Percentiles rank a stretch among this genome's conserved stretches.
These are phyloP conservation scores for Parnassius mnemosyne DNA, from an alignment of 2,888 invertebrate species.

Conservation along the genomic window DNA sequence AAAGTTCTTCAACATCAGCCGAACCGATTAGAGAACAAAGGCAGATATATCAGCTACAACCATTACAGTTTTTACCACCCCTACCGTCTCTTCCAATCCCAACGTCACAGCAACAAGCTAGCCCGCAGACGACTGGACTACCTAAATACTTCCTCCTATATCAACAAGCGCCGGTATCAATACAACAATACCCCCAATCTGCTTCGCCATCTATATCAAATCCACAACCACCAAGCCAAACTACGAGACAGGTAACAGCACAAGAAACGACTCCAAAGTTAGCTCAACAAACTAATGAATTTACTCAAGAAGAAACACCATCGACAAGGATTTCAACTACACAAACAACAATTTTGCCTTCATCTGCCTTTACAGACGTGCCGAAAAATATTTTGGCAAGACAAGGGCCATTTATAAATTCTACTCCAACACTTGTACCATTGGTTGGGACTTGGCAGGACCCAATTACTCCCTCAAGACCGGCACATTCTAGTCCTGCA, in stretches of 20 bases:
- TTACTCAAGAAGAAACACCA: slow-evolving; percentile 9
- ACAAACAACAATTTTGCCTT: slow-evolving; percentile 6
- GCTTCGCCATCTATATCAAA: slow-evolving; percentile 15
- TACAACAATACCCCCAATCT: slow-evolving; percentile 21
- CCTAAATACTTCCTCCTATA: slow-evolving; percentile 33
- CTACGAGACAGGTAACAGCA: slow-evolving; percentile 20
- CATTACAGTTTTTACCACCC: slow-evolving; percentile 17
- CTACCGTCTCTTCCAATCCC: slow-evolving; percentile 14
- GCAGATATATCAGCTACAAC: slow-evolving; percentile 14
- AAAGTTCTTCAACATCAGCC: slow-evolving; percentile 2
- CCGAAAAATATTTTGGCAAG: slow-evolving; percentile 5
- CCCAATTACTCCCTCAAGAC: slow-evolving; percentile 29
- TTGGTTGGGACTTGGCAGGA: slow-evolving; percentile 23
- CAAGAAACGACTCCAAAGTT: slow-evolving; percentile 16
- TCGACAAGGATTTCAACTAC: slow-evolving; percentile 16
- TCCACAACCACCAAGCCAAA: slow-evolving; percentile 8
- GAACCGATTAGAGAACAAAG: slow-evolving; percentile 9
- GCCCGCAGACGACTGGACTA: slow-evolving; percentile 28
- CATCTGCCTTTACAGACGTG: not conserved
- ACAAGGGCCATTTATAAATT: not conserved
- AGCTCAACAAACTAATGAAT: slow-evolving; percentile 16
- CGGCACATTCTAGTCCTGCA: slow-evolving; percentile 33
- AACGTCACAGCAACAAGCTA: slow-evolving; percentile 13
- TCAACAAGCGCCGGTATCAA: slow-evolving; percentile 27
- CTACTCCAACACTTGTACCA: slow-evolving; percentile 21